Base-by-base conservation (phyloP, 2,888 invertebrate genomes). In the Anthrax anthrax region DNA sequence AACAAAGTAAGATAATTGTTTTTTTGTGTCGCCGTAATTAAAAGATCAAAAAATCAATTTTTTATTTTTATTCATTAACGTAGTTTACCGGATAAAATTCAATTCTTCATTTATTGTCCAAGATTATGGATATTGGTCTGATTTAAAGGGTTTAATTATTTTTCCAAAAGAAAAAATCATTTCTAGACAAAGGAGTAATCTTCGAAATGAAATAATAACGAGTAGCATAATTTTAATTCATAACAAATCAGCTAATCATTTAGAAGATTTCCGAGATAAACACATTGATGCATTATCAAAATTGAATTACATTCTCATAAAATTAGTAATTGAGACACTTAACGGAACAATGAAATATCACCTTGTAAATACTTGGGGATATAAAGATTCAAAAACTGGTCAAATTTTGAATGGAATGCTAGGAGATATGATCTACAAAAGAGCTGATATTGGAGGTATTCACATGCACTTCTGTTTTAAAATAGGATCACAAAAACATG, bases 201-300 rank as follows among this genome's bases (percentile, higher is more conserved):
- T 65, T 18, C 56, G 57, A 49, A 59, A 60, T 23, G 45, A 53
- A 14, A 43, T 46, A 16, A 36, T 66, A 8, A 59, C 53, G 16
- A 53, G 59, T 10, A 59, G 61, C 10, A 56, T 57, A 44, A 63
- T 65, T 16, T 49, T 70, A 40, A 63, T 64, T 4, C 58, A 68
- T 54, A 58, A 60, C 2, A 62, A 69, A 40, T 63, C 70, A 3
- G 46, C 65, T 18, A 60, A 69, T 51, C 71, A 72, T 56, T 54
- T 72, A 42, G 62, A 61, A 42, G 72, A 72, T 58, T 70, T 65
- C 51, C 57, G 61, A 46, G 58, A 70, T 39, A 63, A 60, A 47
- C 69, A 70, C 50, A 62, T 71, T 10, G 79, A 80, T 57, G 76
- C 77, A n/a, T 75, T 78, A 44, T 72, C 77, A 2, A 80, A 80